phyloP scores from a whole-genome alignment of 2,113 vertebrate genomes.

The Zootoca vivipara region DNA sequence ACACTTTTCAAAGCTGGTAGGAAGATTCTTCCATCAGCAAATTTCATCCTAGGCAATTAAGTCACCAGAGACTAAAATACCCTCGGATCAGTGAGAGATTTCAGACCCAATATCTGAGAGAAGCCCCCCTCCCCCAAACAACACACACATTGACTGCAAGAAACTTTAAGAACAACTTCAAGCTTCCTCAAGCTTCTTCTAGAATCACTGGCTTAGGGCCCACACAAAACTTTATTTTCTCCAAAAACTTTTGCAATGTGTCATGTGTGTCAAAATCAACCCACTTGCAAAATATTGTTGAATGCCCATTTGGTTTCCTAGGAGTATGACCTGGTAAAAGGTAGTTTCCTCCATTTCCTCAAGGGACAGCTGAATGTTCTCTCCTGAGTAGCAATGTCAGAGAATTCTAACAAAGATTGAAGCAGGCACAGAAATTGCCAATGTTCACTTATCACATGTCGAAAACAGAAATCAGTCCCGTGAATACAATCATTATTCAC shows the following conservation, averaged over 20 bases:
- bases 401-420: no score
- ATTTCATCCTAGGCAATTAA: background rate
- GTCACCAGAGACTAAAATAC: background rate
- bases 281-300: background rate
- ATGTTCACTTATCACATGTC: no score
- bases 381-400: no score
- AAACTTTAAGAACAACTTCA: background rate
- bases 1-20: background rate
- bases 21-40: background rate
- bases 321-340: background rate
- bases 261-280: background rate
- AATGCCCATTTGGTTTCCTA: background rate
- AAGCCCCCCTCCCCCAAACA: background rate
- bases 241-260: background rate
- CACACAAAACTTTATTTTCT: background rate
- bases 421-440: no score
- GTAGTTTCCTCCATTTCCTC: no score
- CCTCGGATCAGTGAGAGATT: slow-evolving; percentile 1
- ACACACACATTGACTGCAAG: background rate
- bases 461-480: no score
- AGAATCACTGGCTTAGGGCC: background rate
- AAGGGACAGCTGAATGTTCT: no score
- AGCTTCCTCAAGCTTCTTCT: background rate
- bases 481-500: no score
- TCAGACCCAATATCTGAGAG: background rate